Conservation (phyloP, 2,888 invertebrate species). For the Amiota mariae region DNA sequence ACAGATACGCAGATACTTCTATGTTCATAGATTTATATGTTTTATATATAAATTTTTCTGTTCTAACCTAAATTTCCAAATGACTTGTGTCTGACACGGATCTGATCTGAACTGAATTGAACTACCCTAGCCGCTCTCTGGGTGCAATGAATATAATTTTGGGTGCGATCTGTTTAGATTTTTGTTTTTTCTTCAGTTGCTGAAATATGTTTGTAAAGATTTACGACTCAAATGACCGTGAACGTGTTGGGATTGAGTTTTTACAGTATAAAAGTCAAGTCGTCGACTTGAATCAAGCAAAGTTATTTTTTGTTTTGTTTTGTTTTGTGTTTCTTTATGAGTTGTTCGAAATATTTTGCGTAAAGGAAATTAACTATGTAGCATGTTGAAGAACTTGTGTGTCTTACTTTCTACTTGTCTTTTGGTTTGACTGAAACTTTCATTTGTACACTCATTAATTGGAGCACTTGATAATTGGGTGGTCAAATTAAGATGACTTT, state of each 20-base stretch:
- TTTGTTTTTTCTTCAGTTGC: background rate
- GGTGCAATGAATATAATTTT: background rate
- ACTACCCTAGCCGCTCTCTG: background rate
- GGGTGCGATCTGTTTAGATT: background rate
- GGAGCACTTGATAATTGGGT: conserved; percentile 10
- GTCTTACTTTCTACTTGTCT: conserved; percentile 23
- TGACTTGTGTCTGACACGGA: conserved; percentile 48
- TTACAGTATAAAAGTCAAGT: background rate
- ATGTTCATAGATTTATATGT: conserved; percentile 32
- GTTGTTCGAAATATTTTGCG: conserved; percentile 26
- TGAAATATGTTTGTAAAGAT: conserved; percentile 44
- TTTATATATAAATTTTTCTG: conserved; percentile 13
- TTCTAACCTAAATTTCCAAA: conserved; percentile 54
- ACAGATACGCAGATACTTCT: too few relatives aligned
- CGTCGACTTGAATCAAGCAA: background rate
- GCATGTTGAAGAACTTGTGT: conserved; percentile 23
- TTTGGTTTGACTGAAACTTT: conserved; percentile 46
- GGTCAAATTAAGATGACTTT: background rate
- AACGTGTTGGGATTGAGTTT: conserved; percentile 59
- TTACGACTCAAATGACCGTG: conserved; percentile 65
- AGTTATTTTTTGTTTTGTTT: too few relatives aligned
- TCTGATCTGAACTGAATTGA: conserved; percentile 42
- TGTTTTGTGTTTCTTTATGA: conserved; percentile 21
- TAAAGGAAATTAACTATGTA: conserved; percentile 43
- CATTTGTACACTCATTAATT: background rate